phyloP scores from a whole-genome alignment of 1,140 invertebrate species.

The Hylyphantes graminicola region DNA sequence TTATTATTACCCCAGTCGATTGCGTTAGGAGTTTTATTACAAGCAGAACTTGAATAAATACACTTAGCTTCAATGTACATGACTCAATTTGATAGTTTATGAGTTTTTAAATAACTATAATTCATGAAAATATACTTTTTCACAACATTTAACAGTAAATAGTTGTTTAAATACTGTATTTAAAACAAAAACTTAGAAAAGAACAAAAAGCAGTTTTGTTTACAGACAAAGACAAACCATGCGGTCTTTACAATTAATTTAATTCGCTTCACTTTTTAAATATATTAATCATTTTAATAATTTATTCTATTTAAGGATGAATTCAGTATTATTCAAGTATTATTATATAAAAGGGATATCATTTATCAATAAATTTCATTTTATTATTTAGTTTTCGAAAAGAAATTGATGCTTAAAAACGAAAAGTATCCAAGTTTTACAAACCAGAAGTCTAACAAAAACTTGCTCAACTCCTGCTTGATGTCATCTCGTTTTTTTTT shows the following conservation, averaged over 20 bases:
- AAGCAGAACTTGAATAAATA: conserved; percentile 70
- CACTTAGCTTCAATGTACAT: conserved; percentile 32
- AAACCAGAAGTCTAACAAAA: too few relatives aligned
- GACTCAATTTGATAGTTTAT: not conserved
- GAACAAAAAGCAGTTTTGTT: not conserved
- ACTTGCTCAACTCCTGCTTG: too few relatives aligned
- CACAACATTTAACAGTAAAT: not conserved
- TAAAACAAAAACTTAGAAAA: not conserved
- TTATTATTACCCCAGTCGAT: conserved; percentile 82
- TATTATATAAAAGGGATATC: too few relatives aligned
- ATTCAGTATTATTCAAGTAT: too few relatives aligned
- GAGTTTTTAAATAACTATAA: not conserved
- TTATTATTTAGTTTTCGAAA: too few relatives aligned
- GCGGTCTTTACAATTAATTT: not conserved
- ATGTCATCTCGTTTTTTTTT: too few relatives aligned
- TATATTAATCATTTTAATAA: too few relatives aligned
- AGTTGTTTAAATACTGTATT: not conserved
- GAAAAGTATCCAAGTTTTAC: too few relatives aligned
- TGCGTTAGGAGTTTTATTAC: conserved; percentile 80
- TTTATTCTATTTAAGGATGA: too few relatives aligned
- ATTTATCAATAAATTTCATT: too few relatives aligned
- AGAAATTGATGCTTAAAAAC: too few relatives aligned
- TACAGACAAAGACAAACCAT: not conserved
- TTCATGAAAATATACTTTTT: not conserved
- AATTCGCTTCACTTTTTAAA: too few relatives aligned